Conservation (phyloP, 2,888 invertebrate species). For the Corythucha ciliata region DNA sequence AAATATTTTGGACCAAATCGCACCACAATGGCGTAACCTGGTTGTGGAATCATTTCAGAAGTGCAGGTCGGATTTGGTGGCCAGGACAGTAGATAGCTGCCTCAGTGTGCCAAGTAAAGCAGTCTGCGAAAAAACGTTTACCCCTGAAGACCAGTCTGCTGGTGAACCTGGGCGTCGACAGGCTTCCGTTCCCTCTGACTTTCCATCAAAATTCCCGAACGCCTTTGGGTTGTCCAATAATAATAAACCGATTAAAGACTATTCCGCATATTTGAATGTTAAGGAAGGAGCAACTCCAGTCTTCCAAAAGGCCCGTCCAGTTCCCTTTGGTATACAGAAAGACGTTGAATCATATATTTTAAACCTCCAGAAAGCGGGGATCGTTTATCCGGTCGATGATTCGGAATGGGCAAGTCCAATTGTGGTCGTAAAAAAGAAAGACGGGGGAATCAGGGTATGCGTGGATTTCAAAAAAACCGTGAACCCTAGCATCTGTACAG, state of each 20-base stretch:
- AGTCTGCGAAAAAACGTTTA: no score
- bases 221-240: slow-evolving; percentile 4
- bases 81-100: no score
- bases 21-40: neutral
- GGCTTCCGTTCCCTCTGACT: neutral
- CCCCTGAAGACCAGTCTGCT: no score
- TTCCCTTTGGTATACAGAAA: slow-evolving; percentile 9
- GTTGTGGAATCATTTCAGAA: no score
- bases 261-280: slow-evolving; percentile 4
- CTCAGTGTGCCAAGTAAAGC: no score
- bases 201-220: neutral
- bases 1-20: neutral
- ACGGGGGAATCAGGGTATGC: slow-evolving; percentile 36
- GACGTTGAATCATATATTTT: slow-evolving; percentile 1
- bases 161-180: neutral
- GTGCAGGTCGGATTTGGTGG: no score
- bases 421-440: slow-evolving; percentile 37
- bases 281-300: slow-evolving; percentile 13
- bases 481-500: slow-evolving; percentile 34
- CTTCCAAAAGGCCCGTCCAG: slow-evolving; percentile 4
- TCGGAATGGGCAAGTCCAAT: slow-evolving; percentile 37
- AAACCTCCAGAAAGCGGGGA: slow-evolving; percentile 1
- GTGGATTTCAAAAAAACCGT: slow-evolving; percentile 38
- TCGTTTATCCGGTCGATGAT: slow-evolving; percentile 2
- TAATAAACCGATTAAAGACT: slow-evolving; percentile 3